Conservation (phyloP, 2,888 invertebrate genomes). For the Margaritifera margaritifera region DNA sequence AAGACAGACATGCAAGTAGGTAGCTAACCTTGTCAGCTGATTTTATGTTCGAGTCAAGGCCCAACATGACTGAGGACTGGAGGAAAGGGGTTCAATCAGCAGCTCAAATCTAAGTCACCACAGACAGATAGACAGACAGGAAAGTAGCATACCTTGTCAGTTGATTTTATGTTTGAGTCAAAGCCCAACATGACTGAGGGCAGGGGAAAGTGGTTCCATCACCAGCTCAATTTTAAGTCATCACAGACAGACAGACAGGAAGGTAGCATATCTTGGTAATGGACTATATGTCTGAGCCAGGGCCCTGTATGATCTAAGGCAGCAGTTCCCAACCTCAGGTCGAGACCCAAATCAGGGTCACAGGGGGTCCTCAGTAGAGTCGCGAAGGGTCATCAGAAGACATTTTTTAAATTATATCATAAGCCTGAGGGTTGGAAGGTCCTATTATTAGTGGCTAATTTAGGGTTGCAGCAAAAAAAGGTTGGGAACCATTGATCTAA, state of each 20-base stretch:
- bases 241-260: conserved; percentile 1
- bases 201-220: conserved; percentile 96
- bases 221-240: conserved; percentile 76
- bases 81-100: conserved; percentile 95
- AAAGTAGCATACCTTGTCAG: conserved; percentile 78
- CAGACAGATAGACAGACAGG: no score
- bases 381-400: no score
- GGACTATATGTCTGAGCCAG: conserved; percentile 89
- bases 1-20: not conserved
- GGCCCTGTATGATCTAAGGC: conserved; percentile 87
- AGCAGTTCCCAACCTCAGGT: no score
- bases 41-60: conserved; percentile 42
- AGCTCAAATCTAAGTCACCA: conserved; percentile 91
- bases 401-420: no score
- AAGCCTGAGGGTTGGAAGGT: no score
- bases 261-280: conserved; percentile 78
- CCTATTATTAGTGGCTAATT: no score
- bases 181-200: conserved; percentile 87
- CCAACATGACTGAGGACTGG: conserved; percentile 90
- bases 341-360: no score
- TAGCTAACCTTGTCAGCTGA: conserved; percentile 1
- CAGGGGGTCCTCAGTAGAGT: no score
- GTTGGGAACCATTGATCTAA: no score
- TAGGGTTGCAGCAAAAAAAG: no score
- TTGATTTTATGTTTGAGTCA: conserved; percentile 89